phyloP scores from a whole-genome alignment of 2,797 vertebrate species.

The Takifugu ocellatus region DNA sequence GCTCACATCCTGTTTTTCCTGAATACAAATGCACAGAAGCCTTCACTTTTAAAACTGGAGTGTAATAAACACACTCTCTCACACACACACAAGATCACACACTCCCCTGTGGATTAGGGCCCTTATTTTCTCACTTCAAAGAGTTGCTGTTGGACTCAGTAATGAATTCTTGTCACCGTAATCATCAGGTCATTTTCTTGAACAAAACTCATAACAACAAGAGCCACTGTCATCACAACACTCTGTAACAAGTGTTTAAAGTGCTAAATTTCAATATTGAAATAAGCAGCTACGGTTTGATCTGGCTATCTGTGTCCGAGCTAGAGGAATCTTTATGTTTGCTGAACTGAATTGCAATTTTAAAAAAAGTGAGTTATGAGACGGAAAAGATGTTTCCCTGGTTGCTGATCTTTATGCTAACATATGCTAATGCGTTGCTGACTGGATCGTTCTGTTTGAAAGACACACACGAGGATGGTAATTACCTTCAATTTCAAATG shows the following conservation, averaged over 20 bases:
- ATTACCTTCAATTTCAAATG: no score
- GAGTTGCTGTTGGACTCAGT: slow-evolving; percentile 39
- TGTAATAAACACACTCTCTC: slow-evolving; percentile 39
- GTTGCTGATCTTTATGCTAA: no score
- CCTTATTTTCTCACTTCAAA: slow-evolving; percentile 55
- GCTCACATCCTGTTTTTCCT: slow-evolving; percentile 37
- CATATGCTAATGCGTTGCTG: no score
- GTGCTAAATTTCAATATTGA: not conserved
- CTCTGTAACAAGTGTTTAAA: slow-evolving; percentile 1
- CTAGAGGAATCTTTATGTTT: not conserved
- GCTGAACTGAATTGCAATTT: no score
- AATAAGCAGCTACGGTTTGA: not conserved
- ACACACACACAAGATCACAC: not conserved
- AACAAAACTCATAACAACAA: slow-evolving; percentile 40
- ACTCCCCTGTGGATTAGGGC: slow-evolving; percentile 35
- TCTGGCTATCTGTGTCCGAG: not conserved
- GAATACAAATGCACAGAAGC: slow-evolving; percentile 49
- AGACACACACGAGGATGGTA: not conserved
- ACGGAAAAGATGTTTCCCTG: no score
- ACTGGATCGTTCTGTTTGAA: not conserved
- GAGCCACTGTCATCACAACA: slow-evolving; percentile 5
- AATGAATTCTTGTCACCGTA: slow-evolving; percentile 44
- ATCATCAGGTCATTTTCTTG: slow-evolving; percentile 31
- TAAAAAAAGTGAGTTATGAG: no score
- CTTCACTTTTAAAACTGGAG: slow-evolving; percentile 63